These are phyloP conservation scores for Pempheris klunzingeri DNA, from an alignment of 2,797 vertebrate species.

Conservation along the genomic window DNA sequence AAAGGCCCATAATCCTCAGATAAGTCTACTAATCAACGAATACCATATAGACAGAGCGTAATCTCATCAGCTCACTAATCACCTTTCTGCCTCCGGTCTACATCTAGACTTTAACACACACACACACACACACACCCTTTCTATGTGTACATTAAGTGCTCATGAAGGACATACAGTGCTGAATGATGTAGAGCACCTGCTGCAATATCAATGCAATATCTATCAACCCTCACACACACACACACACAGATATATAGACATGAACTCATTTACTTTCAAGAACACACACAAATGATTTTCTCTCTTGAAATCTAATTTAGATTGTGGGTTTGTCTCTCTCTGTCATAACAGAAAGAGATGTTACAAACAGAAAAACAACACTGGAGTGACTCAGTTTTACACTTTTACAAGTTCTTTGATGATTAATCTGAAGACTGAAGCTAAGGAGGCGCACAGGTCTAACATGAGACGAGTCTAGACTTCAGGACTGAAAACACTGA, in stretches of 20 bases:
- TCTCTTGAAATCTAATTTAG: constrained; percentile 4
- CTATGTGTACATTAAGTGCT: constrained; percentile 33
- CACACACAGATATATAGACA: not conserved
- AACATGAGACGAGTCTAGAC: not conserved
- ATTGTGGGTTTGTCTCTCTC: constrained; percentile 3
- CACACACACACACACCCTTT: constrained; percentile 15
- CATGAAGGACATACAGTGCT: constrained; percentile 17
- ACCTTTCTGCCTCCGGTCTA: constrained; percentile 70
- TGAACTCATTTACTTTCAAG: not conserved
- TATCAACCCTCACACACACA: not conserved
- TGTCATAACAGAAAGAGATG: not conserved
- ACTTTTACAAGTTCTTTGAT: not conserved
- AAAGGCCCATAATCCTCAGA: constrained; percentile 78
- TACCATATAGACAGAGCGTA: constrained; percentile 74
- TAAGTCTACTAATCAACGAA: constrained; percentile 82
- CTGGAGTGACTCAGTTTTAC: too few species aligned
- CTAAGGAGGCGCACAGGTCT: not conserved
- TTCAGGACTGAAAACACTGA: not conserved
- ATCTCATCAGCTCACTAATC: constrained; percentile 78
- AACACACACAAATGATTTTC: not conserved
- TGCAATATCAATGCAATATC: constrained; percentile 29
- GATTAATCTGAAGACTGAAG: not conserved
- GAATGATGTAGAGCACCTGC: constrained; percentile 6
- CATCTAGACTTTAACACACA: constrained; percentile 41
- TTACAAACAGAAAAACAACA: not conserved